Percentiles rank a stretch among this genome's conserved stretches.
These are phyloP conservation scores for Pongo abelii DNA, from an alignment of 2,113 vertebrate genomes.

Conservation along the genomic window DNA sequence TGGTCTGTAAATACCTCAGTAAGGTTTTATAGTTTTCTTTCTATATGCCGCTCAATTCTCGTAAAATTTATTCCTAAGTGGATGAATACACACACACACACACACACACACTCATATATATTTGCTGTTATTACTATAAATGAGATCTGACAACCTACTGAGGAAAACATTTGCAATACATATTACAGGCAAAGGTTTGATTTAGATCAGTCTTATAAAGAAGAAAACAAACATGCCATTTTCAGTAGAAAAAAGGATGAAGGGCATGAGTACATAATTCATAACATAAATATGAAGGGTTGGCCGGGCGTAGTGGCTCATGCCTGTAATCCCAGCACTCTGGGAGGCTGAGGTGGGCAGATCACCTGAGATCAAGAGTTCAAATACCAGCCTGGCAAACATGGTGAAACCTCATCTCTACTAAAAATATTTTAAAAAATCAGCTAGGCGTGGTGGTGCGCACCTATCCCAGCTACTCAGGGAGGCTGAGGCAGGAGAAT, in stretches of 20 bases:
- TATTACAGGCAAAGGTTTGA: not conserved
- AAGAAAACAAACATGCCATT: not conserved
- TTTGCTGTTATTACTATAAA: not conserved
- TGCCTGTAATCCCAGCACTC: no score
- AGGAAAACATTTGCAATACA: not conserved
- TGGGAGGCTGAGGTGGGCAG: no score
- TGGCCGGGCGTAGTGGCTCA: rapidly evolving
- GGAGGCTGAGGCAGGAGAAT: no score
- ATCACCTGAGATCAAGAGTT: no score
- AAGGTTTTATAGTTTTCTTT: not conserved
- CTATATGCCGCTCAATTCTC: not conserved
- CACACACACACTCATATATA: not conserved
- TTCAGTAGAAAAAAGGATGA: not conserved
- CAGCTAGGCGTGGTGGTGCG: no score
- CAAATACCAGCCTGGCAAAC: no score
- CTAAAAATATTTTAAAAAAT: no score
- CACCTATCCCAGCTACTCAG: no score
- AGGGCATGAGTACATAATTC: not conserved
- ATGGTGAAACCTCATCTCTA: no score
- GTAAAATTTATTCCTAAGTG: not conserved
- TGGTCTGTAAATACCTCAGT: not conserved
- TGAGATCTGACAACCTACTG: not conserved
- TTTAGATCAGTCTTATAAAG: not conserved
- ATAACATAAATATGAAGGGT: not conserved
- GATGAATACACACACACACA: not conserved